Base-by-base conservation (phyloP, 2,113 vertebrate genomes). In the Bostrychus sinensis region DNA sequence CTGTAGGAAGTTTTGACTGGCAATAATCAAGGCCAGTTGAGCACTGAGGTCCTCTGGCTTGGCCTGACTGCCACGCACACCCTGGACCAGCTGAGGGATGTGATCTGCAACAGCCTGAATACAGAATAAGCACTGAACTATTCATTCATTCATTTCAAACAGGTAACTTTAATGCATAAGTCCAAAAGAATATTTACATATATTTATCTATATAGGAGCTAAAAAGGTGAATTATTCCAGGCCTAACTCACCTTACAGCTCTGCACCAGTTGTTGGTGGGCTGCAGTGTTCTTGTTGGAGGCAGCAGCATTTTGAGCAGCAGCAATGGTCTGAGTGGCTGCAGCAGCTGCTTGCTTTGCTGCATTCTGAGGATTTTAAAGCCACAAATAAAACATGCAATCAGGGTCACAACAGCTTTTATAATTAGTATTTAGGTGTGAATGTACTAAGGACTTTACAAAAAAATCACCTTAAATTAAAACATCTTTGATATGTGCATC, bases 1-100 rank as follows among this genome's bases (percentile, higher is more conserved):
- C 96, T 98, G 97, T 53, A 98, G 92, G 86, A 99, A 99, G 91
- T 95, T 98, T 86, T 99, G 96, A 83, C 96, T 97, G 86, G 96
- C 96, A 43, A 97, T 95, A 75, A 98, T 99, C 56, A 98, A 92
- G 13, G 95, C 92, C 16, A 98, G 93, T 58, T 99, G 96, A 19
- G 96, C 94, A 34, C 94, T 96, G 59, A 97, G 91, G 85, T 98
- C 96, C 68, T 99, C 97, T 0, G 96, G 92, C 84, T 96, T 95
- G 36, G 95, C 94, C 82, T 99, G 97, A 85, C 97, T 99, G 42
- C 95, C 94, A 56, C 97, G 89, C 22, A 99, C 95, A 0, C 96
- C 97, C 70, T 99, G 97, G 20, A 99, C 97, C 32, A 99, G 82
- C 78, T 98, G 97, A 43, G 97, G 97, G 80, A 99, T 99, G 89